phyloP scores from a whole-genome alignment of 2,113 vertebrate genomes.

The Platysternon megacephalum region DNA sequence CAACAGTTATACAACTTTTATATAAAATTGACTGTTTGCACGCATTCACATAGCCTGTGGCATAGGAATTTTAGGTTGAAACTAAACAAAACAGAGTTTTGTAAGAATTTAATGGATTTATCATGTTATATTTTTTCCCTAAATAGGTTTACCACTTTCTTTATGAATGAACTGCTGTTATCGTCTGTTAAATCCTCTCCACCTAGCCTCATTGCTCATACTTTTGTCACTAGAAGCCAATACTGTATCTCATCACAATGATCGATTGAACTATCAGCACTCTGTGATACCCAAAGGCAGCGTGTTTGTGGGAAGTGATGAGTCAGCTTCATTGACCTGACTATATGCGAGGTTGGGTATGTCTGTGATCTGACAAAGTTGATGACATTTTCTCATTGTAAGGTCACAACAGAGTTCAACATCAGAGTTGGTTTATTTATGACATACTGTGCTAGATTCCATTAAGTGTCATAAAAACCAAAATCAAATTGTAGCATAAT shows the following conservation, averaged over 20 bases:
- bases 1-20: not conserved
- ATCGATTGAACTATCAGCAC: slow-evolving; percentile 82
- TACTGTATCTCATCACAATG: slow-evolving; percentile 79
- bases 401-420: slow-evolving; percentile 65
- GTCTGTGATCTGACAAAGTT: slow-evolving; percentile 77
- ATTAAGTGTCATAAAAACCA: not conserved
- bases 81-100: not conserved
- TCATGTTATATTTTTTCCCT: not conserved
- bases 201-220: slow-evolving; percentile 78
- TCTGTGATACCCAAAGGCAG: slow-evolving; percentile 76
- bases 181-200: slow-evolving; percentile 74
- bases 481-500: not conserved
- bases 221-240: slow-evolving; percentile 78
- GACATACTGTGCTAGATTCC: not conserved
- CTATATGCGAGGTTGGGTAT: slow-evolving; percentile 62
- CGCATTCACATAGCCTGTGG: not conserved
- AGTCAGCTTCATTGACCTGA: slow-evolving; percentile 80
- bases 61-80: not conserved
- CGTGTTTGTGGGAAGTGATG: slow-evolving; percentile 70
- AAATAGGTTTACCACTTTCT: not conserved
- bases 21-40: not conserved
- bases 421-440: slow-evolving; percentile 40
- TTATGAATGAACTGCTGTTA: slow-evolving; percentile 56
- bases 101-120: not conserved
- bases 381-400: slow-evolving; percentile 80